Evolutionary conservation across 2,113 vertebrate species (phyloP).

Genomic region (Trichomycterus rosablanca): DNA sequence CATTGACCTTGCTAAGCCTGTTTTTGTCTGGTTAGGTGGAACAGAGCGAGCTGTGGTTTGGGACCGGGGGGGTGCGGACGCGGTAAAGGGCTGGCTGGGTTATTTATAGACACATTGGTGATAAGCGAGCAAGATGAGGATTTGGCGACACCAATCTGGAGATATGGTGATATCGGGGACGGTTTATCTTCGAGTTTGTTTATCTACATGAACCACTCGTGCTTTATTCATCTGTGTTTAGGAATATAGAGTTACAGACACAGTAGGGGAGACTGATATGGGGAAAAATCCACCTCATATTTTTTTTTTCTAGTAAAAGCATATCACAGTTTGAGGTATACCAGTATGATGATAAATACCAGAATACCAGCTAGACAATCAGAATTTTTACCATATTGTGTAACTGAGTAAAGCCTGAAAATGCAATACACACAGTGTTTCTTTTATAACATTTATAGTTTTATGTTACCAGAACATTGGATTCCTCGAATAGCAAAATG

Average conservation of each 20-base stretch:
- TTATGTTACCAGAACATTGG: too few relatives aligned
- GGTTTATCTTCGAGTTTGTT: neutral
- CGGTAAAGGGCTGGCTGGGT: slow-evolving; percentile 12
- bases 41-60: slow-evolving; percentile 9
- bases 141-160: slow-evolving; percentile 11
- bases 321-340: too few relatives aligned
- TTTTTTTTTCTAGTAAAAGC: too few relatives aligned
- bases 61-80: neutral
- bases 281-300: too few relatives aligned
- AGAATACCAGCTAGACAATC: too few relatives aligned
- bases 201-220: neutral
- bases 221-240: neutral
- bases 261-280: too few relatives aligned
- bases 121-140: slow-evolving; percentile 19
- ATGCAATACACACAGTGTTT: too few relatives aligned
- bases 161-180: slow-evolving; percentile 7
- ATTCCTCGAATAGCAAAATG: too few relatives aligned
- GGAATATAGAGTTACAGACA: neutral
- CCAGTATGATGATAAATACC: too few relatives aligned
- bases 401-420: too few relatives aligned
- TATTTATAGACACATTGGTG: slow-evolving; percentile 31
- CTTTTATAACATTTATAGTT: too few relatives aligned
- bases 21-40: slow-evolving; percentile 34
- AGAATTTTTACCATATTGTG: too few relatives aligned
- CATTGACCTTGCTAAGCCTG: slow-evolving; percentile 41